Conservation (phyloP, 2,797 vertebrate genomes). For the Darevskia mixta region DNA sequence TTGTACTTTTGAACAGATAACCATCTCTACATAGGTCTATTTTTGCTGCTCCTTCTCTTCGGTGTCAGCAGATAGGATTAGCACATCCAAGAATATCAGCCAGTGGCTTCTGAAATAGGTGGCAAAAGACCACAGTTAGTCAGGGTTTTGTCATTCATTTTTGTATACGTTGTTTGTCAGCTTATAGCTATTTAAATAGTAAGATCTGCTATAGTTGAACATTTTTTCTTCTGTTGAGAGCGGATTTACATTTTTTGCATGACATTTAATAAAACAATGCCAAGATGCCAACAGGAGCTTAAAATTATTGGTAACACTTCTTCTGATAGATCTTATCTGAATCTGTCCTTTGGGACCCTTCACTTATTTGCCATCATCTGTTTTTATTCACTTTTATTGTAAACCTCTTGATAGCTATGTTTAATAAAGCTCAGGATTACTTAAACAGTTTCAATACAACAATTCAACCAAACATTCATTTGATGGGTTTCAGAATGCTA, state of each 20-base stretch:
- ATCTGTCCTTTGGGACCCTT: not conserved
- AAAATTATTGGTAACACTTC: not conserved
- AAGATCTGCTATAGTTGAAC: conserved; percentile 41
- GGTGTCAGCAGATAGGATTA: conserved; percentile 6
- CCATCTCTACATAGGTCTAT: conserved; percentile 31
- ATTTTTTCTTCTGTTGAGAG: conserved; percentile 44
- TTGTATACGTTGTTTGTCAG: not conserved
- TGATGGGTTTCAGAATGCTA: conserved; percentile 62
- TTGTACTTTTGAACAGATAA: not conserved
- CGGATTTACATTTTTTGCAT: conserved; percentile 21
- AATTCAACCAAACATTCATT: conserved; percentile 54
- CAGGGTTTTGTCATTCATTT: conserved; percentile 8
- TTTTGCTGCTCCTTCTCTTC: conserved; percentile 30
- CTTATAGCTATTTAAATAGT: not conserved
- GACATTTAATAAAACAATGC: conserved; percentile 25
- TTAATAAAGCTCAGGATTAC: conserved; percentile 21
- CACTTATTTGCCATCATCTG: not conserved
- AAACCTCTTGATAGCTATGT: not conserved
- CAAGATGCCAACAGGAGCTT: not conserved
- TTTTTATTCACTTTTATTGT: conserved; percentile 39
- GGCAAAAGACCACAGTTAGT: conserved; percentile 4
- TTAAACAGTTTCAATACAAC: conserved; percentile 1
- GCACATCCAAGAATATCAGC: conserved; percentile 9
- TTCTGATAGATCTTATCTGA: conserved; percentile 26
- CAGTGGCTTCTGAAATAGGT: not conserved